Evolutionary conservation across 2,113 vertebrate genomes (phyloP).

Genomic region (Bettongia penicillata): DNA sequence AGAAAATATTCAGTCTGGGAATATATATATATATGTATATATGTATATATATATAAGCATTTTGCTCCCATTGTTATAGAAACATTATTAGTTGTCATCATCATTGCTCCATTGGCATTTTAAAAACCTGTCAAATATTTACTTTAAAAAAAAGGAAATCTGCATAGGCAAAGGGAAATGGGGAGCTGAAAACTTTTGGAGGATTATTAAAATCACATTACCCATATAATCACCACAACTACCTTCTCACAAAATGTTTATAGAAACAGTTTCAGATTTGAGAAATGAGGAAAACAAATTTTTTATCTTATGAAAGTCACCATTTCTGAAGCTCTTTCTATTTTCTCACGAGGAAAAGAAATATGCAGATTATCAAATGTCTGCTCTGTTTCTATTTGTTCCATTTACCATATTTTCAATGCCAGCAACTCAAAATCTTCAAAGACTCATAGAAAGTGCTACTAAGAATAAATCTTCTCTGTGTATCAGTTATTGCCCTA

Average conservation of each 20-base stretch:
- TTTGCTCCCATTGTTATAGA: background rate
- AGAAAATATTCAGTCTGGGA: background rate
- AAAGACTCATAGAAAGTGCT: background rate
- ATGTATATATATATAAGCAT: background rate
- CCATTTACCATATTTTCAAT: background rate
- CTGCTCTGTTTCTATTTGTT: background rate
- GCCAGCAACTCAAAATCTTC: background rate
- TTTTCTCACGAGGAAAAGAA: background rate
- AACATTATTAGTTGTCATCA: background rate
- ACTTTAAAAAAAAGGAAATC: background rate
- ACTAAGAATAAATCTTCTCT: background rate
- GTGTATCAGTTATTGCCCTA: background rate
- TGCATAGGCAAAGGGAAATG: background rate
- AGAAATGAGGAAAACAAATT: background rate
- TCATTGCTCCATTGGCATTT: background rate
- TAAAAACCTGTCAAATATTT: background rate
- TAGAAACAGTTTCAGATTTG: background rate
- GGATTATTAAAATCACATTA: background rate
- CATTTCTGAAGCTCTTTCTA: background rate
- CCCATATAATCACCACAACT: background rate
- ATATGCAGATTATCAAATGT: background rate
- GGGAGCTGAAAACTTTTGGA: background rate
- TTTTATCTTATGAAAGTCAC: background rate
- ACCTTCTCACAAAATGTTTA: background rate
- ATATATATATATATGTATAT: background rate